Evolutionary conservation across 2,888 invertebrate genomes (phyloP).

Genomic region (Idaea biselata): DNA sequence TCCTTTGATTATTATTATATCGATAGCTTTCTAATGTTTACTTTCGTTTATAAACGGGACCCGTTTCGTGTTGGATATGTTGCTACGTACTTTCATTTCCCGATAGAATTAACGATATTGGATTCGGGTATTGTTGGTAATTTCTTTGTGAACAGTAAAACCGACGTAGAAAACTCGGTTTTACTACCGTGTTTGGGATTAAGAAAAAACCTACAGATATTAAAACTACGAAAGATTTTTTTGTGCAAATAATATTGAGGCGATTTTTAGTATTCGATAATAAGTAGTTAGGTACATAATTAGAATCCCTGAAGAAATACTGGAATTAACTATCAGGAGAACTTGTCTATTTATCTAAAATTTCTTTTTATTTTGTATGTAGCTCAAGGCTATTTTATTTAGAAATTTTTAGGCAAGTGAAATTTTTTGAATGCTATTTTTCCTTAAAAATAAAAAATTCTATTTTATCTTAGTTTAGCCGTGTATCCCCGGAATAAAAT

Average conservation of each 20-base stretch:
- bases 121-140: not conserved
- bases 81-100: not conserved
- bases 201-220: not conserved
- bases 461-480: no score
- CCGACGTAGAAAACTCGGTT: not conserved
- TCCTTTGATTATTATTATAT: constrained; percentile 4
- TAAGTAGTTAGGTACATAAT: no score
- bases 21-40: constrained; percentile 3
- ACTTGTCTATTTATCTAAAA: no score
- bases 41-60: constrained; percentile 1
- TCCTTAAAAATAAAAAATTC: no score
- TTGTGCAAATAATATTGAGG: not conserved
- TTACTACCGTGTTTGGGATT: not conserved
- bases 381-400: no score
- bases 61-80: constrained; percentile 1
- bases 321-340: no score
- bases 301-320: no score
- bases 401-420: no score
- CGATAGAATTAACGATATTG: not conserved
- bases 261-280: no score
- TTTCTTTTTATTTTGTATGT: no score
- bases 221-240: not conserved
- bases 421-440: no score
- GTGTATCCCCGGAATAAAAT: no score
- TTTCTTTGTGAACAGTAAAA: not conserved